These are phyloP conservation scores for Agonopterix arenella DNA, from an alignment of 2,888 invertebrate species.

Conservation along the genomic window DNA sequence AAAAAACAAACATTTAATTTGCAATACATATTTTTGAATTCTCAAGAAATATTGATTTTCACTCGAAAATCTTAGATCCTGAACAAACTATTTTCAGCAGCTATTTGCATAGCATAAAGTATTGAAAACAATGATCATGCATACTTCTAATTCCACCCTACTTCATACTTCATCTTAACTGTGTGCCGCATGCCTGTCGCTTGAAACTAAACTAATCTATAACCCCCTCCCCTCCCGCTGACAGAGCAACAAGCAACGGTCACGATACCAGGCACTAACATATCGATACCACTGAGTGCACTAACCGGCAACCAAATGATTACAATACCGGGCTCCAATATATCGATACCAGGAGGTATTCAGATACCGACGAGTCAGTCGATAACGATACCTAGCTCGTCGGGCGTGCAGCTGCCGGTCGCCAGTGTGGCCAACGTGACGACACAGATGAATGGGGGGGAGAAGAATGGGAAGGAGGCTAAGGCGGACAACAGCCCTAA, in stretches of 20 bases:
- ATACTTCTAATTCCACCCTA: neutral
- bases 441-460: conserved; percentile 23
- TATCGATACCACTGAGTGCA: conserved; percentile 75
- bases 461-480: conserved; percentile 80
- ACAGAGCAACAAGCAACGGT: conserved; percentile 75
- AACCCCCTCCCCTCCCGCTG: conserved; percentile 27
- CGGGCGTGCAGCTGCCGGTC: conserved; percentile 31
- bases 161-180: neutral
- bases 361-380: conserved; percentile 38
- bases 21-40: too few species aligned
- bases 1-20: too few species aligned
- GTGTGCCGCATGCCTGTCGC: conserved; percentile 40
- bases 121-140: neutral
- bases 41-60: too few species aligned
- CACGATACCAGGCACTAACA: conserved; percentile 80
- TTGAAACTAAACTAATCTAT: conserved; percentile 55
- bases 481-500: conserved; percentile 38
- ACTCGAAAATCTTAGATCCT: too few species aligned
- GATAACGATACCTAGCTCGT: conserved; percentile 43
- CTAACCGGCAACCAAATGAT: conserved; percentile 69
- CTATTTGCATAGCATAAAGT: neutral
- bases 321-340: conserved; percentile 74
- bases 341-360: conserved; percentile 50
- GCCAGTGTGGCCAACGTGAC: conserved; percentile 26
- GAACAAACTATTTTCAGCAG: too few species aligned